A percentile compares a stretch with the other conserved stretches of the same genome.
phyloP scores from a whole-genome alignment of 2,888 invertebrate species.

The Hedychridium roseum region DNA sequence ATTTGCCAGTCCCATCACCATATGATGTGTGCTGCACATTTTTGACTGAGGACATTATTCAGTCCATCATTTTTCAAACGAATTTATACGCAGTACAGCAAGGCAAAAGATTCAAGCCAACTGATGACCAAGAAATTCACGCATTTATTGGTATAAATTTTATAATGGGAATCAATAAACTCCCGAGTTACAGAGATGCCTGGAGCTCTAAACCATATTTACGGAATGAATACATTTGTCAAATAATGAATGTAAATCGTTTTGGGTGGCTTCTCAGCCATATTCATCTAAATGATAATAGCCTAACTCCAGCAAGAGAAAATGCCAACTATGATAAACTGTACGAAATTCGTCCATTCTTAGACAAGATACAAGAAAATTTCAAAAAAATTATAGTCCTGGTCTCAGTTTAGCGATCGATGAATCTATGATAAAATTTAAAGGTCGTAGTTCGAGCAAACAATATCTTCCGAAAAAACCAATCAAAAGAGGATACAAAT shows the following conservation, averaged over 20 bases:
- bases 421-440: conserved; percentile 40
- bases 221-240: conserved; percentile 10
- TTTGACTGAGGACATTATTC: conserved; percentile 8
- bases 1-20: conserved; percentile 16
- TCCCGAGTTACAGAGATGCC: conserved; percentile 19
- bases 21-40: conserved; percentile 12
- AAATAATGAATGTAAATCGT: conserved; percentile 17
- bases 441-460: conserved; percentile 31
- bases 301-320: conserved; percentile 22
- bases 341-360: conserved; percentile 37
- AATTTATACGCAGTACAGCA: conserved; percentile 11
- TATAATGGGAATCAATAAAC: conserved; percentile 18
- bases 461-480: conserved; percentile 37
- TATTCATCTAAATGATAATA: conserved; percentile 37
- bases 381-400: conserved; percentile 22
- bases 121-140: conserved; percentile 9
- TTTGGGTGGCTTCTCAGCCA: conserved; percentile 15
- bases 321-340: conserved; percentile 33
- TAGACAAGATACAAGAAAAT: conserved; percentile 25
- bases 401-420: conserved; percentile 27
- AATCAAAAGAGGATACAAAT: conserved; percentile 38
- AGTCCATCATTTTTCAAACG: conserved; percentile 11
- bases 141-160: conserved; percentile 16
- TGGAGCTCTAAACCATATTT: too few relatives aligned
- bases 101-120: conserved; percentile 9